These are phyloP conservation scores for Progne subis DNA, from an alignment of 2,113 vertebrate species.

Conservation along the genomic window DNA sequence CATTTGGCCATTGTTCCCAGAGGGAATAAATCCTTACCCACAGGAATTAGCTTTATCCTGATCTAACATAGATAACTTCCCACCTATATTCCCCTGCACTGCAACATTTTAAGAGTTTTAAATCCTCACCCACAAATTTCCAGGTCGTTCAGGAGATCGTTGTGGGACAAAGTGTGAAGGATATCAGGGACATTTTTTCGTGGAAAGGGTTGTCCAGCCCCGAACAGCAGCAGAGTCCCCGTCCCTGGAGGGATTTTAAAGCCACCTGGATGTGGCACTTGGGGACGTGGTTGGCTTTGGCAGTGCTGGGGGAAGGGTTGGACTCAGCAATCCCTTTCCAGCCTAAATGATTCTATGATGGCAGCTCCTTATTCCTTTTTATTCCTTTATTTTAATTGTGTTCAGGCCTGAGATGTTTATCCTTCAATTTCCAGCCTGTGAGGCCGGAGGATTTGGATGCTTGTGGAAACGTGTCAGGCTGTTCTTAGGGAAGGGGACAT, in stretches of 20 bases:
- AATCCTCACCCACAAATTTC: not conserved
- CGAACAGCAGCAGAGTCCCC: not conserved
- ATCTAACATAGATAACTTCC: accelerated
- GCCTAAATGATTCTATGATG: not conserved
- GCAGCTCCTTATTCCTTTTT: not conserved
- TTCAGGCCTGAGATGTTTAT: not conserved
- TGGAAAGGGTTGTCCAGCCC: not conserved
- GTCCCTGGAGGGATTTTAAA: not conserved
- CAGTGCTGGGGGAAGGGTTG: not conserved
- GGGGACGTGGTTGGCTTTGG: not conserved
- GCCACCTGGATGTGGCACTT: accelerated
- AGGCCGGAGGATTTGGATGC: not conserved
- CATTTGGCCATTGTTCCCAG: not conserved
- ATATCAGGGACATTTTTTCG: too few relatives aligned
- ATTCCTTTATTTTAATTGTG: not conserved
- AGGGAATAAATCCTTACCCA: not conserved
- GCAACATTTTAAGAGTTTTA: not conserved
- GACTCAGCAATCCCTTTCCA: not conserved
- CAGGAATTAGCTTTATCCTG: not conserved
- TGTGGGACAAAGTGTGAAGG: too few relatives aligned
- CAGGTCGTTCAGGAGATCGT: not conserved
- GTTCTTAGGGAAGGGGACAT: not conserved
- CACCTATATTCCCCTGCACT: not conserved
- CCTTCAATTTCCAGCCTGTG: not conserved
- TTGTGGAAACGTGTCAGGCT: accelerated